These are phyloP conservation scores for Kryptopterus vitreolus DNA, from an alignment of 2,797 vertebrate species.

Conservation along the genomic window DNA sequence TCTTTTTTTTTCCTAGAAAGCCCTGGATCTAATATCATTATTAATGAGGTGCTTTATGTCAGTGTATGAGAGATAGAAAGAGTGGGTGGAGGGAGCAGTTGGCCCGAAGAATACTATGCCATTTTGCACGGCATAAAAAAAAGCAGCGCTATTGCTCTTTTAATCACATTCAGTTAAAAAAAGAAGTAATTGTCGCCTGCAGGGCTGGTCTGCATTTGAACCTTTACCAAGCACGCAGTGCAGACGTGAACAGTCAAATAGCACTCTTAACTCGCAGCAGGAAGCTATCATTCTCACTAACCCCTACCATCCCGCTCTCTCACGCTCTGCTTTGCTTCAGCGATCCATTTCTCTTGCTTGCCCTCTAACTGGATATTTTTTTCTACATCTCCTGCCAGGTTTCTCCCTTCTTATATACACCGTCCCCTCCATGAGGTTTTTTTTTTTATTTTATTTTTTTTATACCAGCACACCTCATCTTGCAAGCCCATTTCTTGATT, in stretches of 20 bases:
- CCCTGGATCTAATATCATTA: slow-evolving; percentile 39
- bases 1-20: slow-evolving; percentile 28
- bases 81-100: slow-evolving; percentile 35
- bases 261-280: slow-evolving; percentile 45
- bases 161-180: slow-evolving; percentile 53
- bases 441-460: neutral
- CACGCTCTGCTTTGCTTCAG: slow-evolving; percentile 4
- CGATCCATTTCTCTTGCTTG: slow-evolving; percentile 25
- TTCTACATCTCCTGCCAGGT: neutral
- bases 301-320: slow-evolving; percentile 28
- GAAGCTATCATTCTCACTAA: slow-evolving; percentile 42
- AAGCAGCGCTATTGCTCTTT: slow-evolving; percentile 49
- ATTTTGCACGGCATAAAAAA: slow-evolving; percentile 51
- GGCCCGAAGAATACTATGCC: slow-evolving; percentile 39
- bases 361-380: slow-evolving; percentile 13
- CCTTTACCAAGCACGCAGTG: slow-evolving; percentile 32
- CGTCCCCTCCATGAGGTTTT: neutral
- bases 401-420: neutral
- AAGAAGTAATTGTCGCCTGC: slow-evolving; percentile 48
- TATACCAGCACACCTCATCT: neutral
- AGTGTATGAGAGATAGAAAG: slow-evolving; percentile 7
- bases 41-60: slow-evolving; percentile 34
- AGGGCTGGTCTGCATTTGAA: slow-evolving; percentile 38
- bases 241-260: slow-evolving; percentile 41
- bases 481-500: slow-evolving; percentile 22